Evolutionary conservation across 2,797 vertebrate genomes (phyloP), one percentile per base, ranked within the genome.

Genomic region (Falco biarmicus): DNA sequence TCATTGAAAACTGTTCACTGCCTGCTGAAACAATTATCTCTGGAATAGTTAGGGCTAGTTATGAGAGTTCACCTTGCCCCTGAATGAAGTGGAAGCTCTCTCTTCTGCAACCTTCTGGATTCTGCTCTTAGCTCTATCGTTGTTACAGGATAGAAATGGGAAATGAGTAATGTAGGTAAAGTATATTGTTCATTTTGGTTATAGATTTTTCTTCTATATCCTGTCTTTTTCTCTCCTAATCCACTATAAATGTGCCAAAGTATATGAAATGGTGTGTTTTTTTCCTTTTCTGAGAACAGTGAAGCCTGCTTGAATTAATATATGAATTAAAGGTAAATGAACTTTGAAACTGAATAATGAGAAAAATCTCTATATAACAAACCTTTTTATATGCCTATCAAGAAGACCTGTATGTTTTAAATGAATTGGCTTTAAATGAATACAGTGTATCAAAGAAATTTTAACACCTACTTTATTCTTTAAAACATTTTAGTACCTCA

Each of bases 251-350:
- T 68, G 45, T 81, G 56, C 28, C 51, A 41, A 97, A 51, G 24
- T 79, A 37, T 65, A 51, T 76, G 84, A 94, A 96, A 69, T 47
- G 3, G 4, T 84, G 53, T 74, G 63, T 11, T 87, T 95, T 69
- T 69, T 92, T 54, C 34, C 47, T 54, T 94, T 29, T 89, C 59
- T 92, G 90, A 95, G 57, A 95, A 85, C 57, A 89, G 34, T 70
- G 41, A 93, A 93, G 6, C 45, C 84, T 91, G 37, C 57, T 84
- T 83, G 90, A 94, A 90, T 97, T 95, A 97, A 89, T 96, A 89
- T 92, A 87, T 81, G 61, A 96, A 94, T 96, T 68, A 95, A 97
- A 95, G 75, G 85, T 86, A 96, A 94, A 97, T 95, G 95, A 97
- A 78, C 90, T 82, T 84, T 89, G 59, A 96, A 96, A 89, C 64